Base-by-base conservation (phyloP, 2,888 invertebrate species). In the Tridacna crocea region DNA sequence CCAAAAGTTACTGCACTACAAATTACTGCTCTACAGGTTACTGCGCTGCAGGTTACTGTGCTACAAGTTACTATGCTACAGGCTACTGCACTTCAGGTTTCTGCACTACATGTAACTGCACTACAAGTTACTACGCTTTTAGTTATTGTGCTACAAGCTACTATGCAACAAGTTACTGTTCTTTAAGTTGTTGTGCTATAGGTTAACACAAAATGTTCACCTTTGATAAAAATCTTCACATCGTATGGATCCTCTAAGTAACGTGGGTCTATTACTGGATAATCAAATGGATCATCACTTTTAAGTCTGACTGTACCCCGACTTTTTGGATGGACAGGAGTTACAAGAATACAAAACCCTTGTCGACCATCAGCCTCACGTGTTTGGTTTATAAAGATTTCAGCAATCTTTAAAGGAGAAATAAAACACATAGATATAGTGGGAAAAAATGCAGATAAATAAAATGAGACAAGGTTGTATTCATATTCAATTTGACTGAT, bases 231-330 rank as follows among this genome's bases (percentile, higher is more conserved):
- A 10, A 70, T 70, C n/a, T 70, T 8, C 22, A 70, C 51, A 51
- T 70, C 70, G 48, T 70, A 70, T 12, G 70, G 70, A 22, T 70
- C 51, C 24, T 70, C 47, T 13, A 70, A 24, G 51, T 70, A 70
- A 11, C 24, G 70, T 26, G 70, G 70, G 47, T 70, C 70, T 48
- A 70, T 70, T 1, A 51, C 36, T 10, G 51, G 70, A 12, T 10
- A n/a, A 51, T 70, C 70, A 24, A 70, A 70, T 26, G 70, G 70
- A 26, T 70, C 70, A n/a, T 26, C 26, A 26, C 70, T 70, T 36
- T 24, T 70, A 22, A 70, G 51, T 26, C 70, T 48, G n/a, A 70
- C 51, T 12, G 70, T 70, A 8, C 70, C 70, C 22, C 70, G n/a
- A 51, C 70, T 70, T 51, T 24, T 70, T n/a, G 70, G 70, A 26